Evolutionary conservation across 2,888 invertebrate species (phyloP).

Genomic region (Caradrina clavipalpis): DNA sequence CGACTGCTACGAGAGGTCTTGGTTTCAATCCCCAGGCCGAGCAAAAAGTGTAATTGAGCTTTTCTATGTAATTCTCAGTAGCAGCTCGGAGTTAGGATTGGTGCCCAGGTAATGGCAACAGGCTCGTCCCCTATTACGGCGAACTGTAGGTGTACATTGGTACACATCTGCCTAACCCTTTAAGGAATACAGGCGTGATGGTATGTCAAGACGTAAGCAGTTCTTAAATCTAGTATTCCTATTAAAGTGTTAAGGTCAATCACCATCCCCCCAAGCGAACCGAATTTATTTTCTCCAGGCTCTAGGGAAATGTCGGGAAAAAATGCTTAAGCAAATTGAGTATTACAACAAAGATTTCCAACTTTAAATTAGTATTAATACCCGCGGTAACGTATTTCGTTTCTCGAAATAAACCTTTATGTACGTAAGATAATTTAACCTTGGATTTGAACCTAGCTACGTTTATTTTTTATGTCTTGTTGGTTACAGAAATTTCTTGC

Average conservation of each 20-base stretch:
- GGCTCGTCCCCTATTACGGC: too few species aligned
- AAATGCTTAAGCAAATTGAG: slow-evolving; percentile 14
- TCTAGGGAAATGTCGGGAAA: slow-evolving; percentile 40
- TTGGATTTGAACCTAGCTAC: background rate
- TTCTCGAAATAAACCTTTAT: background rate
- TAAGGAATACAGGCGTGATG: too few species aligned
- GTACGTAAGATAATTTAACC: slow-evolving; percentile 5
- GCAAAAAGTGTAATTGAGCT: too few species aligned
- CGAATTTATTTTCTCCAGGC: slow-evolving; percentile 9
- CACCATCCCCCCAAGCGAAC: background rate
- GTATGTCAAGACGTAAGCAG: background rate
- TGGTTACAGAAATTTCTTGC: background rate
- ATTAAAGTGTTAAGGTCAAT: slow-evolving; percentile 17
- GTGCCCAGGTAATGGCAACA: too few species aligned
- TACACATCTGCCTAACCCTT: too few species aligned
- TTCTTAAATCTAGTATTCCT: background rate
- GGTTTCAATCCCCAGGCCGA: too few species aligned
- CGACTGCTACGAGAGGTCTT: too few species aligned
- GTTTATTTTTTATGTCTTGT: background rate
- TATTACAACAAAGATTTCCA: slow-evolving; percentile 39
- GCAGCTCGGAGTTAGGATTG: too few species aligned
- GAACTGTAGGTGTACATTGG: too few species aligned
- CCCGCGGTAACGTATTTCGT: slow-evolving; percentile 4
- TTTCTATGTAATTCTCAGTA: too few species aligned
- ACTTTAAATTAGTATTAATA: slow-evolving; percentile 35